A percentile compares a stretch with the other conserved stretches of the same genome.
These are phyloP conservation scores for Cercocebus atys DNA, from an alignment of 2,113 vertebrate genomes.

Conservation along the genomic window DNA sequence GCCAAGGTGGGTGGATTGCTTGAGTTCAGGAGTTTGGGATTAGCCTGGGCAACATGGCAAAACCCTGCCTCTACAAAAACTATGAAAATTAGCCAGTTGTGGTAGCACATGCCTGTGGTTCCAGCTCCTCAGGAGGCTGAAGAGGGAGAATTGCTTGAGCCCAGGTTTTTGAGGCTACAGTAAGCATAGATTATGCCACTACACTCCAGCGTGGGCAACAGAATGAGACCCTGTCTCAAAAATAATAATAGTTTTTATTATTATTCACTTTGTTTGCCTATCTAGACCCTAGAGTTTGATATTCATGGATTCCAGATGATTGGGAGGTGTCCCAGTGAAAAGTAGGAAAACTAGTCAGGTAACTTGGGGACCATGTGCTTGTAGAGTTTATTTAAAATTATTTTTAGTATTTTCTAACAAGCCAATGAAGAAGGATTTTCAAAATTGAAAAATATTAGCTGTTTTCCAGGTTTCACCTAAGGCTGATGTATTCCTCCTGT, in stretches of 20 bases:
- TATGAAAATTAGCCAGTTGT: not conserved
- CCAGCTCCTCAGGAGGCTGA: too few species aligned
- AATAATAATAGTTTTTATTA: too few species aligned
- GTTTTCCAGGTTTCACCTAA: constrained; percentile 51
- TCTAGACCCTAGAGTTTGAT: not conserved
- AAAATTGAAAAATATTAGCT: constrained; percentile 60
- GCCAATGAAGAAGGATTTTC: not conserved
- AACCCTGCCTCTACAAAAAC: too few species aligned
- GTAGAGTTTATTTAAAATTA: constrained; percentile 17
- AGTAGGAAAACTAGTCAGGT: not conserved
- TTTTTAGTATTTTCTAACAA: constrained; percentile 12
- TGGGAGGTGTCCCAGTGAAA: not conserved
- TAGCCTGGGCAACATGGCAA: too few species aligned
- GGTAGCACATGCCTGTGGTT: too few species aligned
- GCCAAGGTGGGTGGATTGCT: too few species aligned
- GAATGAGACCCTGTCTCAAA: too few species aligned
- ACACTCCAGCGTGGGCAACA: too few species aligned
- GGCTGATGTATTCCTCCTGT: constrained; percentile 33
- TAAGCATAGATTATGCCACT: too few species aligned
- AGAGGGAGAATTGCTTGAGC: too few species aligned
- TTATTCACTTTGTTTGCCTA: not conserved
- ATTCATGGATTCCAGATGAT: not conserved
- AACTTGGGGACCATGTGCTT: not conserved
- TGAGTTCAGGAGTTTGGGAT: too few species aligned
- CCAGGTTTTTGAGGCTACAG: too few species aligned